Evolutionary conservation across 2,888 invertebrate genomes (phyloP).

Genomic region (Tuta absoluta): DNA sequence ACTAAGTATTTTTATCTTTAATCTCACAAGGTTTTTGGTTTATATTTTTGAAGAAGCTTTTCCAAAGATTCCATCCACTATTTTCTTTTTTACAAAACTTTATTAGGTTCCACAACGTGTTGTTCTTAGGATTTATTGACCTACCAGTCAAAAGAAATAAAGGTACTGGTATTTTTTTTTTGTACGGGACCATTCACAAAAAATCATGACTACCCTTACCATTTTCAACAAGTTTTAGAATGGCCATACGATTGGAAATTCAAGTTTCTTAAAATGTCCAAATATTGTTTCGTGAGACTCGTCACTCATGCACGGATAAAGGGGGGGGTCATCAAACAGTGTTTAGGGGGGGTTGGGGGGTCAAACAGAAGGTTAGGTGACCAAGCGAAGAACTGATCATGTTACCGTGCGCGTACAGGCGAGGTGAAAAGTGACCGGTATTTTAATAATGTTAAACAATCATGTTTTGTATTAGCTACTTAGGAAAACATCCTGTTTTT

Average conservation of each 20-base stretch:
- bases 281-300: constrained; percentile 51
- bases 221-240: constrained; percentile 32
- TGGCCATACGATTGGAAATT: constrained; percentile 62
- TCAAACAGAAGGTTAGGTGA: constrained; percentile 49
- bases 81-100: too few relatives aligned
- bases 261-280: constrained; percentile 70
- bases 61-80: too few relatives aligned
- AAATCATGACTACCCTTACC: background rate
- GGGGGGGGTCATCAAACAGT: constrained; percentile 47
- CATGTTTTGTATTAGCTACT: too few relatives aligned
- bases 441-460: too few relatives aligned
- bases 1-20: too few relatives aligned
- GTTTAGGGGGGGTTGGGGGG: constrained; percentile 40
- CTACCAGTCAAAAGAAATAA: too few relatives aligned
- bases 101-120: too few relatives aligned
- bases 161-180: background rate
- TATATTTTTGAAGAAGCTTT: too few relatives aligned
- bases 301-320: constrained; percentile 38
- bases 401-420: constrained; percentile 53
- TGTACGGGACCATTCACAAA: background rate
- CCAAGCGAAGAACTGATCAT: constrained; percentile 58
- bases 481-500: too few relatives aligned
- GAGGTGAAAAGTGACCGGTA: constrained; percentile 24
- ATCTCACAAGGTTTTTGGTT: too few relatives aligned
- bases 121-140: too few relatives aligned